phyloP scores from a whole-genome alignment of 2,113 vertebrate genomes.

The Lepus timidus region DNA sequence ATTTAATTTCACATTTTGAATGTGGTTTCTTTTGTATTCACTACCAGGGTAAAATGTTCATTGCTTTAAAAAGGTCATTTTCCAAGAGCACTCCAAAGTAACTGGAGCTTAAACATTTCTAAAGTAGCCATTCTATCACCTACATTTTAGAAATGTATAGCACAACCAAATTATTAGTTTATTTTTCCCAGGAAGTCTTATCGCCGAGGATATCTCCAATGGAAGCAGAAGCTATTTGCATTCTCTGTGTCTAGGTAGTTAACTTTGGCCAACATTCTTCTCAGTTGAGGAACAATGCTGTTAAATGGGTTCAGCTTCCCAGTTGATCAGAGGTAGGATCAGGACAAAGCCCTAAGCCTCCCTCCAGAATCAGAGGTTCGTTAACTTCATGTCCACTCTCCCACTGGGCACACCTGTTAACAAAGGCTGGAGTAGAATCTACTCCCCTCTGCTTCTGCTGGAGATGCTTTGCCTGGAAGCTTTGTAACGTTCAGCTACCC shows the following conservation, averaged over 20 bases:
- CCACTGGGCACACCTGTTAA: not conserved
- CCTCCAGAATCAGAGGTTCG: not conserved
- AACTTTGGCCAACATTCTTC: constrained; percentile 26
- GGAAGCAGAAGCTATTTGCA: not conserved
- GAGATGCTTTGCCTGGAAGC: not conserved
- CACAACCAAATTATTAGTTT: constrained; percentile 3
- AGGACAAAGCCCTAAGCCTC: not conserved
- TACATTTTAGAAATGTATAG: not conserved
- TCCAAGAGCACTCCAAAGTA: constrained; percentile 2
- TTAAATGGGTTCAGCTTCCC: not conserved
- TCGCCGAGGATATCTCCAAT: not conserved
- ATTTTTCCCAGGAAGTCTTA: not conserved
- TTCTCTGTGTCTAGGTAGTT: not conserved
- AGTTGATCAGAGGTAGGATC: not conserved
- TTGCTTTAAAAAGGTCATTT: constrained; percentile 54
- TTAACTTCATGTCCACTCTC: not conserved
- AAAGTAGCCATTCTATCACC: constrained; percentile 22
- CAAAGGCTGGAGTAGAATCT: not conserved
- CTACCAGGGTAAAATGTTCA: not conserved
- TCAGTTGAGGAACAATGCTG: not conserved
- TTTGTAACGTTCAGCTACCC: not conserved
- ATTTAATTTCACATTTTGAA: constrained; percentile 63
- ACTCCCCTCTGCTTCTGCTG: not conserved
- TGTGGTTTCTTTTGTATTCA: constrained; percentile 75
- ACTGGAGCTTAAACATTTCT: not conserved